Evolutionary conservation across 2,888 invertebrate species (phyloP).

Genomic region (Zygaena filipendulae): DNA sequence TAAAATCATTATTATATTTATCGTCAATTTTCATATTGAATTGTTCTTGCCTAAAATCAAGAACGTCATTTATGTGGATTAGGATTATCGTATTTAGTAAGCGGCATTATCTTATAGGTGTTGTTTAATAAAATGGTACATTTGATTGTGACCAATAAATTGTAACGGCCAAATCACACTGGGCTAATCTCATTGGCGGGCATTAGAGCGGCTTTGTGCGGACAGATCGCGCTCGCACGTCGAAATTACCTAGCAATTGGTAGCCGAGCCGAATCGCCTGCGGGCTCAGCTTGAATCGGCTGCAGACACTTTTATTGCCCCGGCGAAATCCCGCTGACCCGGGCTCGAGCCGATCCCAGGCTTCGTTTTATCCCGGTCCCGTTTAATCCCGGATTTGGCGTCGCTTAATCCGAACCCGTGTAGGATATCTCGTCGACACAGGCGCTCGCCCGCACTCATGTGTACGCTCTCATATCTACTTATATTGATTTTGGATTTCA

Average conservation of each 20-base stretch:
- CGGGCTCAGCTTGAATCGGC: constrained; percentile 66
- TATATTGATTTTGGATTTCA: constrained; percentile 56
- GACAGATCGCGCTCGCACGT: constrained; percentile 62
- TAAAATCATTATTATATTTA: too few relatives aligned
- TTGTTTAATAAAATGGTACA: constrained; percentile 39
- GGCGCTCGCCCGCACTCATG: constrained; percentile 47
- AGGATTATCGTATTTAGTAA: too few relatives aligned
- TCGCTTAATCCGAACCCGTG: constrained; percentile 74
- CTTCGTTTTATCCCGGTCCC: constrained; percentile 56
- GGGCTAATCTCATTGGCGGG: constrained; percentile 63
- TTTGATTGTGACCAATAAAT: constrained; percentile 58
- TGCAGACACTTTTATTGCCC: constrained; percentile 70
- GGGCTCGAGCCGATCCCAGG: constrained; percentile 49
- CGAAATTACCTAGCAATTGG: constrained; percentile 68
- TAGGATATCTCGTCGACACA: constrained; percentile 72
- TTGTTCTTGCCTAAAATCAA: not conserved
- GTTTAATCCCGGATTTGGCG: constrained; percentile 69
- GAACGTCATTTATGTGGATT: too few relatives aligned
- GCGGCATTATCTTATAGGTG: too few relatives aligned
- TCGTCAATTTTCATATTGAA: too few relatives aligned
- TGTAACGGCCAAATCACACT: constrained; percentile 52
- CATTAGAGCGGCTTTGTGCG: constrained; percentile 63
- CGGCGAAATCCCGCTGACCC: constrained; percentile 63
- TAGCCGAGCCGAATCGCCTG: constrained; percentile 58
- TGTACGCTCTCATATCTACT: constrained; percentile 20